Evolutionary conservation across 2,797 vertebrate genomes (phyloP), one percentile per base, ranked within the genome.

Genomic region (Gallinago solitaria): DNA sequence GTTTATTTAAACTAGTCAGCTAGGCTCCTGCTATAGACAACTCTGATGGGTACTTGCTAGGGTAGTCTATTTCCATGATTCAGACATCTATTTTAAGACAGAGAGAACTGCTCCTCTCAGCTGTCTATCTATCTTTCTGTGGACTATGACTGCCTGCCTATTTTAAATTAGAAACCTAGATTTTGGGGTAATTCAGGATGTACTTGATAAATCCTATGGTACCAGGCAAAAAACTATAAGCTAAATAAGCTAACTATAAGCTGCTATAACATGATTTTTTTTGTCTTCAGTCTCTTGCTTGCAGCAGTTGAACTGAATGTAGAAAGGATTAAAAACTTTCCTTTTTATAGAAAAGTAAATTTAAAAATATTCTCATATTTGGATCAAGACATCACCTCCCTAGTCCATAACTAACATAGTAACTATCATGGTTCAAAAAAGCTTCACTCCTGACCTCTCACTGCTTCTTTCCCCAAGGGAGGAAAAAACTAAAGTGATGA

Each of bases 81-180:
- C 75, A 96, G 63, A 76, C 27, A 79, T 73, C 83, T 92, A 65
- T 90, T 95, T 95, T 92, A 84, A 87, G 78, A 80, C 25, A 87
- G 25, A 35, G 33, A 70, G 35, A 86, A 83, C 19, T 82, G 67
- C 51, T 65, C 9, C 33, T 82, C 68, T 87, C 37, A 91, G 47
- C 37, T 78, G 25, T 51, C 75, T 75, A 0, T 43, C 50, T 85
- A 0, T 75, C 39, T 56, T 70, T 53, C 20, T 83, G 33, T 25
- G 33, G 13, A 43, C 70, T 87, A 17, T 14, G 27, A 12, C 19
- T 79, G 39, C 12, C 33, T 84, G 33, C 24, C 4, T 65, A 21
- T 32, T 91, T 89, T 68, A 37, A 16, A 30, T 30, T 27, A 84
- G 61, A 83, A 90, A 68, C 12, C 1, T 39, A 39, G 9, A 47